These are phyloP conservation scores for Gyps fulvus DNA, from an alignment of 2,113 vertebrate genomes.

Conservation along the genomic window DNA sequence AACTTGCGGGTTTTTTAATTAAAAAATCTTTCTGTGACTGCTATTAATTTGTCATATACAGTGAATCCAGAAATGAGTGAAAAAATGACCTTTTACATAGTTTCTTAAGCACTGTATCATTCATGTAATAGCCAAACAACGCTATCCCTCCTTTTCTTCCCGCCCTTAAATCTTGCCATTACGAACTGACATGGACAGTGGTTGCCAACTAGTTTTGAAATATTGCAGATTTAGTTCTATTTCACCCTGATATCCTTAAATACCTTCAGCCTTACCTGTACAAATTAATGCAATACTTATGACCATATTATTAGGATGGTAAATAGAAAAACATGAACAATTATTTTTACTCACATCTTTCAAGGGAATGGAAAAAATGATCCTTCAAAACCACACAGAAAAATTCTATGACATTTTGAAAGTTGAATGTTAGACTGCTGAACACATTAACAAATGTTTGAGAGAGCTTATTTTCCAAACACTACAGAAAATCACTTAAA, in stretches of 20 bases:
- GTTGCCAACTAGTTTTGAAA: neutral
- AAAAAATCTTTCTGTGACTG: neutral
- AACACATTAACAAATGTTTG: neutral
- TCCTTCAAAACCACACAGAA: neutral
- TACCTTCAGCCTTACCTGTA: neutral
- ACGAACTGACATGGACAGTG: neutral
- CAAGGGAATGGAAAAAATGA: neutral
- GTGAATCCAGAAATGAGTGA: neutral
- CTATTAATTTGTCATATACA: neutral
- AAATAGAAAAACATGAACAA: neutral
- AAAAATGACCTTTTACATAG: neutral
- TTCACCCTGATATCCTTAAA: neutral
- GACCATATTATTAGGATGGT: neutral
- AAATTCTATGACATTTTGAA: neutral
- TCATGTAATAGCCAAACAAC: neutral
- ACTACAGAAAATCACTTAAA: neutral
- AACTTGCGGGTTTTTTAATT: neutral
- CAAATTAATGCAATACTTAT: neutral
- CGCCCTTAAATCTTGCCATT: neutral
- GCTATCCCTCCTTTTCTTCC: neutral
- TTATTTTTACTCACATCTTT: neutral
- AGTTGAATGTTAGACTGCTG: neutral
- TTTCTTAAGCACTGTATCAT: neutral
- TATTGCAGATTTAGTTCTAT: neutral
- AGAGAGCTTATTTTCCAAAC: neutral